Conservation (phyloP, 1,140 invertebrate genomes). For the Ridgeia piscesae region DNA sequence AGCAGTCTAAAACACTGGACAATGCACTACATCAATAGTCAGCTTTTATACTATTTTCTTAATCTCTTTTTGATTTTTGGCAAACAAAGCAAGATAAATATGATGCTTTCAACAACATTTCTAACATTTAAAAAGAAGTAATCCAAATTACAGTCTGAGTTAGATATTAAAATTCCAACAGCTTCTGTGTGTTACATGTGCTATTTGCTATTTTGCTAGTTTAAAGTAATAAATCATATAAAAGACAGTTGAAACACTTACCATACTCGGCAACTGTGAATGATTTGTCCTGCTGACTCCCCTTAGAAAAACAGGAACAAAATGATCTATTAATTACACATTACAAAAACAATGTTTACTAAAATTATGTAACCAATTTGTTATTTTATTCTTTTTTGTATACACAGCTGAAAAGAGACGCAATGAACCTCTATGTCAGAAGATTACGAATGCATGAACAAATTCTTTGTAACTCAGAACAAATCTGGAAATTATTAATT, state of each 20-base stretch:
- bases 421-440: neutral
- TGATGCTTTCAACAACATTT: too few relatives aligned
- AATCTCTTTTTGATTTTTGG: too few relatives aligned
- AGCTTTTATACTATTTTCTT: too few relatives aligned
- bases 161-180: too few relatives aligned
- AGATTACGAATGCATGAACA: neutral
- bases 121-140: too few relatives aligned
- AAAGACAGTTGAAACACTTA: slow-evolving; percentile 28
- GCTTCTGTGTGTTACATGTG: too few relatives aligned
- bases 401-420: neutral
- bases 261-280: slow-evolving; percentile 67
- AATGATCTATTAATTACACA: neutral
- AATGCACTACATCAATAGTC: too few relatives aligned
- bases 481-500: neutral
- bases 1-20: too few relatives aligned
- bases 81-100: too few relatives aligned
- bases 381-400: neutral
- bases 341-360: neutral
- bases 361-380: neutral
- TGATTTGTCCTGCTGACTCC: slow-evolving; percentile 52
- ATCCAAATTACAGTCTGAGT: too few relatives aligned
- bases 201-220: too few relatives aligned
- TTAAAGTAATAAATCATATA: too few relatives aligned
- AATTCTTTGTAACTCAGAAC: neutral
- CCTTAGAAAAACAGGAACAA: slow-evolving; percentile 33